Conservation (phyloP, 2,797 vertebrate genomes). For the Epinephelus awoara region DNA sequence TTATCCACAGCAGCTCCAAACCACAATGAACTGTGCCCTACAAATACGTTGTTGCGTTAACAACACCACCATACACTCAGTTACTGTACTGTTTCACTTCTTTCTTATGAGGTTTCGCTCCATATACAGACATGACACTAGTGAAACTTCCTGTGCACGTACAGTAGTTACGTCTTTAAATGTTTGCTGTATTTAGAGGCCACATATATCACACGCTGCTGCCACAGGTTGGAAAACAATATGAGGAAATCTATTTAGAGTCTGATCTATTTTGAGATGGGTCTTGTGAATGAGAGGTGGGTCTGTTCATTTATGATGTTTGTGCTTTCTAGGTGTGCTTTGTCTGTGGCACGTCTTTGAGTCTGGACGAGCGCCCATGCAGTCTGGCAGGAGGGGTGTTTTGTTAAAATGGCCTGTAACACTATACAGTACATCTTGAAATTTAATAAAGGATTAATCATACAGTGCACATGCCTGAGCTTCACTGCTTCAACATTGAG, state of each 20-base stretch:
- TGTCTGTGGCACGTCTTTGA: slow-evolving; percentile 6
- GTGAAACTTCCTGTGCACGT: not conserved
- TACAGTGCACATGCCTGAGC: not conserved
- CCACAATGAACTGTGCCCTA: slow-evolving; percentile 15
- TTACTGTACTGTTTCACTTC: not conserved
- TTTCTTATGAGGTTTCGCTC: not conserved
- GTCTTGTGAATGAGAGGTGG: slow-evolving; percentile 38
- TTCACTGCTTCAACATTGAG: not conserved
- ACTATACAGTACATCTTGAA: not conserved
- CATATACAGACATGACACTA: not conserved
- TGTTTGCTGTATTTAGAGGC: slow-evolving; percentile 5
- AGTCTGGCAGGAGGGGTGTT: slow-evolving; percentile 8
- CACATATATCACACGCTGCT: slow-evolving; percentile 8
- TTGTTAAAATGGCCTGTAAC: not conserved
- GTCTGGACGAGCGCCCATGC: slow-evolving; percentile 12
- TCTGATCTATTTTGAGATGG: slow-evolving; percentile 32
- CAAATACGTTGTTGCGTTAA: not conserved
- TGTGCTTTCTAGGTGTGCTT: slow-evolving; percentile 34
- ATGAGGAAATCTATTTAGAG: slow-evolving; percentile 32
- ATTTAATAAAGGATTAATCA: slow-evolving; percentile 8
- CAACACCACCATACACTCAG: not conserved
- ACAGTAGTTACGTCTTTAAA: slow-evolving; percentile 1
- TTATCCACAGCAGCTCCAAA: slow-evolving; percentile 18
- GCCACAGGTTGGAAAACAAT: slow-evolving; percentile 42
- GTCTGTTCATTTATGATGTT: slow-evolving; percentile 12